These are phyloP conservation scores for Fopius arisanus DNA, from an alignment of 1,140 invertebrate genomes.

Conservation along the genomic window DNA sequence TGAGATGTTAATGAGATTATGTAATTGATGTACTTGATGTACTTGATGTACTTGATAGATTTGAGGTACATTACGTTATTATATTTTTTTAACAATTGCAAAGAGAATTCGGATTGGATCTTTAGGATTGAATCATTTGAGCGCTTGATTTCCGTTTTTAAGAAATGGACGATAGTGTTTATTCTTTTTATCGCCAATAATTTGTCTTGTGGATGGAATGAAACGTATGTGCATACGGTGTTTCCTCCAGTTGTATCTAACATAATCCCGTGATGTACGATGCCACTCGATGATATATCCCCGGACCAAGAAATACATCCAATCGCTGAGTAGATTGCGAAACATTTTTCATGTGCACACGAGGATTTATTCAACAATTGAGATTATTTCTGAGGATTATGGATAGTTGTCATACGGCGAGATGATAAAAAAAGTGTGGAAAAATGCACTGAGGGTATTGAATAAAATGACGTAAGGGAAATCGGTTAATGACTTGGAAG, in stretches of 20 bases:
- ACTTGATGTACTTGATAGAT: no score
- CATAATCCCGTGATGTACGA: slow-evolving; percentile 24
- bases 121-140: no score
- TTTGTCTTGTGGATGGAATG: background rate
- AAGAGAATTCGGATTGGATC: no score
- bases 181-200: background rate
- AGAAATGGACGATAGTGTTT: background rate
- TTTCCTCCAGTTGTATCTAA: background rate
- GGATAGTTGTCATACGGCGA: background rate
- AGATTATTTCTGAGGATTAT: background rate
- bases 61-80: no score
- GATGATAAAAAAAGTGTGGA: background rate
- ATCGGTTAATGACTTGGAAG: background rate
- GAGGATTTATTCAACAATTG: background rate
- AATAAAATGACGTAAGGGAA: background rate
- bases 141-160: no score
- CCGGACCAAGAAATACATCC: slow-evolving; percentile 19
- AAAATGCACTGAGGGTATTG: background rate
- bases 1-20: no score
- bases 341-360: slow-evolving; percentile 5
- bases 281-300: background rate
- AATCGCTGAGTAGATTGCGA: slow-evolving; percentile 25
- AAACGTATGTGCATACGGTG: background rate
- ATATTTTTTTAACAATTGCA: no score
- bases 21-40: no score